These are phyloP conservation scores for Anthopleura sola DNA, from an alignment of 64 coral and sea anemone species.

Conservation along the genomic window DNA sequence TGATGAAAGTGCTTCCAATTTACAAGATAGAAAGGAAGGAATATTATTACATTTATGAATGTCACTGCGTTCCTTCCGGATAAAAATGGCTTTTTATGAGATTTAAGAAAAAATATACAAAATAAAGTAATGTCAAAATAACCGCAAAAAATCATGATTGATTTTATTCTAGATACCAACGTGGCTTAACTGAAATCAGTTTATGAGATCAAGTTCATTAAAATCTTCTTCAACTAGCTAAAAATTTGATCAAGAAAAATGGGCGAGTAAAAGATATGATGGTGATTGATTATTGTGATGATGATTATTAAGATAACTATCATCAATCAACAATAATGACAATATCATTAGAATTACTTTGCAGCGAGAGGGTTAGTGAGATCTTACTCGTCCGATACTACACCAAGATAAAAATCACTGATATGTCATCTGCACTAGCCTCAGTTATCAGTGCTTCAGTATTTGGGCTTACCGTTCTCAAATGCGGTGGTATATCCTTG, in stretches of 20 bases:
- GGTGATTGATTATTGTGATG: neutral
- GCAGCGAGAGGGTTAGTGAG: neutral
- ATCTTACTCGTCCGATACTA: neutral
- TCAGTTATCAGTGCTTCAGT: neutral
- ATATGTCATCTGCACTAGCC: too few species aligned
- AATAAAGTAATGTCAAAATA: neutral
- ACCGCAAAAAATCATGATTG: neutral
- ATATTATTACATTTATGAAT: constrained; percentile 13
- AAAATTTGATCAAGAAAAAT: too few species aligned
- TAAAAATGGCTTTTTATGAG: neutral
- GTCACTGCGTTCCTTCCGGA: constrained; percentile 1
- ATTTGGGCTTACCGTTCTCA: constrained; percentile 64
- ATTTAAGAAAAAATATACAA: neutral
- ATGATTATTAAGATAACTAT: neutral
- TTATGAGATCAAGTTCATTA: too few species aligned
- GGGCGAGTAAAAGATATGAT: too few species aligned
- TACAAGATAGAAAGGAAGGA: constrained; percentile 4
- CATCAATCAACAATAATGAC: too few species aligned
- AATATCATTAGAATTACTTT: too few species aligned
- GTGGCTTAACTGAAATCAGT: neutral
- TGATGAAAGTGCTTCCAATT: constrained; percentile 20
- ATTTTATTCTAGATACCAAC: neutral
- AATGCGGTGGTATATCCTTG: constrained; percentile 72
- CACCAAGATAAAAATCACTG: neutral
- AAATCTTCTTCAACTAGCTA: too few species aligned